phyloP scores from a whole-genome alignment of 1,140 invertebrate genomes.

The Leptinotarsa lineolata region DNA sequence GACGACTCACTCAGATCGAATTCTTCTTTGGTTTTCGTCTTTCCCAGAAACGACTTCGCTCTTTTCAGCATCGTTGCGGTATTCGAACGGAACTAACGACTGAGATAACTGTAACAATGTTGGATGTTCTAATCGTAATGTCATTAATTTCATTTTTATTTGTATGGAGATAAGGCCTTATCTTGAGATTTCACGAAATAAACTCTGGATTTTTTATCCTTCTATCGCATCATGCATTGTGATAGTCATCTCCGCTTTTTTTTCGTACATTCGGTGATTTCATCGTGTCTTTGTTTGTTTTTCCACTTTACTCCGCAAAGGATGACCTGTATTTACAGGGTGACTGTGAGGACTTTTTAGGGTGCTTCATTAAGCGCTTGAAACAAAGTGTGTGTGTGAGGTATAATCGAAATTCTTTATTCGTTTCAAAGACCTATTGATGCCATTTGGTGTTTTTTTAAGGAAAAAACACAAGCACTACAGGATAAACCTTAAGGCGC shows the following conservation, averaged over 20 bases:
- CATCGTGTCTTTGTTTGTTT: no score
- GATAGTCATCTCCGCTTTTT: neutral
- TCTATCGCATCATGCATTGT: neutral
- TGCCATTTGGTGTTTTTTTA: no score
- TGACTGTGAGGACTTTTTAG: no score
- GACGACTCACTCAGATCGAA: conserved; percentile 29
- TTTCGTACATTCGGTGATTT: neutral
- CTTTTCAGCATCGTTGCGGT: conserved; percentile 36
- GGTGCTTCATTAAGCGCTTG: no score
- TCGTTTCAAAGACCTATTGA: no score
- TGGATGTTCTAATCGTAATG: conserved; percentile 2
- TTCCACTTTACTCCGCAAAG: no score
- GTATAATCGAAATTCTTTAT: no score
- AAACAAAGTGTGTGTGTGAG: no score
- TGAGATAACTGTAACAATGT: neutral
- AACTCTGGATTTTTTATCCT: neutral
- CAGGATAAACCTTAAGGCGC: no score
- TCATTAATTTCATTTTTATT: conserved; percentile 6
- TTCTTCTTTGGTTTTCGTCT: conserved; percentile 18
- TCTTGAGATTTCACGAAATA: conserved; percentile 8
- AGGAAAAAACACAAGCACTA: no score
- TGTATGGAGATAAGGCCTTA: conserved; percentile 12
- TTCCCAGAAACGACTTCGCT: conserved; percentile 40
- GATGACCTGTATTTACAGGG: no score
- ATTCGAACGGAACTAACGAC: neutral